Base-by-base conservation (phyloP, 2,888 invertebrate species). In the Drosophila sordidula region DNA sequence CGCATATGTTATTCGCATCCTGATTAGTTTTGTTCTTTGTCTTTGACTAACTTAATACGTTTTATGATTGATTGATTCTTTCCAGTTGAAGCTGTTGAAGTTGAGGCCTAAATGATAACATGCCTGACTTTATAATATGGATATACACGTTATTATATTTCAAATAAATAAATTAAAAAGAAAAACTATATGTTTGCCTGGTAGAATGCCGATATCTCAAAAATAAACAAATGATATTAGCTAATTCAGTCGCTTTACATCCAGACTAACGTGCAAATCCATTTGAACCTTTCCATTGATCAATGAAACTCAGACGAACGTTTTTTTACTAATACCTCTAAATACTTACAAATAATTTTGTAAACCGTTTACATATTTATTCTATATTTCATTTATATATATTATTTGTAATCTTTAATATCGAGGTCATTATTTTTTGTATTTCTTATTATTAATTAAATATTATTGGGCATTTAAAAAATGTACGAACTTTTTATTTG, bases 11-110 rank as follows among this genome's bases (percentile, higher is more conserved):
- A 71, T 73, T 72, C 76, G 85, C 78, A 84, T 72, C 73, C 73
- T 59, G 66, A 82, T 56, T 59, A 72, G 79, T 78, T 85, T 66
- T 57, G 85, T 89, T 84, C 64, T 59, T 75, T 82, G 87, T 86
- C 79, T 70, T 82, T 89, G 77, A 90, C 91, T 91, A 91, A 91
- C 91, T 75, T 80, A 79, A 85, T 79, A 79, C 86, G 82, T 90
- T 91, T 90, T 91, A 91, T 87, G 86, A 91, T 90, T 91, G 87
- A 91, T 92, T 90, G 78, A 92, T 90, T 92, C 91, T 91, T 92
- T 92, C 87, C 92, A 92, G 92, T 91, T 90, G 90, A 90, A 89
- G 90, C 90, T 90, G 91, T 90, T 90, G 91, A 91, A 88, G 90
- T 90, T 90, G 92, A 90, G 85, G 90, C 90, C 91, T 91, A 91